Evolutionary conservation across 2,888 invertebrate genomes (phyloP), one percentile per base, ranked within the genome.

Genomic region (Argyresthia goedartella): DNA sequence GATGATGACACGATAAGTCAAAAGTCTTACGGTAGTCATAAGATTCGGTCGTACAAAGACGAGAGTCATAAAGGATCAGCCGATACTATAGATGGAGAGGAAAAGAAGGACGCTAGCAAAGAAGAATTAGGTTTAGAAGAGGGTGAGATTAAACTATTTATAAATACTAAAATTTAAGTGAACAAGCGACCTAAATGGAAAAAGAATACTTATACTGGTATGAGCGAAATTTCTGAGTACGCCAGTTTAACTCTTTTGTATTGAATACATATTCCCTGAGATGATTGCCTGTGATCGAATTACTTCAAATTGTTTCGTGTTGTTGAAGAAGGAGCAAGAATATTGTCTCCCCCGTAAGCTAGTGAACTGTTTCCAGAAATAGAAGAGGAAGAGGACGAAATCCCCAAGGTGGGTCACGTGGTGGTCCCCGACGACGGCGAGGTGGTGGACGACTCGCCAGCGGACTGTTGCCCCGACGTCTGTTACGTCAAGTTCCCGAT

Each of bases 1-100:
- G 92, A 92, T 66, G 92, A 93, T 67, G 92, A 93, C 79, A 92
- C 92, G 73, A 91, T 92, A 68, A 96, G 95, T 88, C 95, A 95
- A 81, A 95, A 95, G 85, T 96, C 96, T 51, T 95, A 95, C 72
- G 95, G 95, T 67, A 96, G 96, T 80, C 95, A 96, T 81, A 95
- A 95, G 79, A 94, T 95, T 77, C 90, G 95, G 69, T 92, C 93
- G 57, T 95, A 93, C 73, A 95, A 95, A 87, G 94, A 95, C 71
- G 95, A 95, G 80, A 96, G 95, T 82, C 96, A 96, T 76, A 95
- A 95, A 87, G 95, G 95, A 56, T 95, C 95, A 69, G 91, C 92
- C 61, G 95, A 95, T 69, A 93, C 94, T 55, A 89, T 95, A 74
- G 94, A 95, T 62, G 94, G 94, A 57, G 95, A 96, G 82, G 94